A percentile compares a stretch with the other conserved stretches of the same genome.
Conservation (phyloP, 2,113 vertebrate species). For the Oryzias woworae region DNA sequence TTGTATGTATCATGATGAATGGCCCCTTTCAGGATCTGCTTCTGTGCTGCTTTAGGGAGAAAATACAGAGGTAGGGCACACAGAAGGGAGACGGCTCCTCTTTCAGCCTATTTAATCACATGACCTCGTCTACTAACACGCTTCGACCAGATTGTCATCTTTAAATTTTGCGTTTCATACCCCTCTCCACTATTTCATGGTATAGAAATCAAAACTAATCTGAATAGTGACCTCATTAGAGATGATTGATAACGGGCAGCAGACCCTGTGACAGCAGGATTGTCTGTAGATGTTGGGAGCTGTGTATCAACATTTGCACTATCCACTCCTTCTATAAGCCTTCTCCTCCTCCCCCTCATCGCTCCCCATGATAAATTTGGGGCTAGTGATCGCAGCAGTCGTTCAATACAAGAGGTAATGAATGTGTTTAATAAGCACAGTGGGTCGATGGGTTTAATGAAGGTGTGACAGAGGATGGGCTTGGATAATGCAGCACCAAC, state of each 20-base stretch:
- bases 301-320: not conserved
- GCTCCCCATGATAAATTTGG: slow-evolving; percentile 47
- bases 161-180: not conserved
- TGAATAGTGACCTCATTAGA: slow-evolving; percentile 67
- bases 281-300: slow-evolving; percentile 15
- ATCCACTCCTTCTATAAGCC: slow-evolving; percentile 22
- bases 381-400: slow-evolving; percentile 43
- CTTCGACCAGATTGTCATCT: no score
- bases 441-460: slow-evolving; percentile 78
- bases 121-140: no score
- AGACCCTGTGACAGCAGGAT: slow-evolving; percentile 19
- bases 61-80: slow-evolving; percentile 27
- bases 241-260: slow-evolving; percentile 64
- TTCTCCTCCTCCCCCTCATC: slow-evolving; percentile 1
- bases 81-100: slow-evolving; percentile 2
- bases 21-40: slow-evolving; percentile 25
- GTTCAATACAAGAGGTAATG: slow-evolving; percentile 77
- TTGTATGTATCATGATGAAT: slow-evolving; percentile 50
- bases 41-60: slow-evolving; percentile 16
- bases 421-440: slow-evolving; percentile 79
- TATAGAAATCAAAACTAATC: slow-evolving; percentile 44
- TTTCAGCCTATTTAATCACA: slow-evolving; percentile 9
- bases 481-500: slow-evolving; percentile 60
- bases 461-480: slow-evolving; percentile 73
- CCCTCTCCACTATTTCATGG: slow-evolving; percentile 11